Evolutionary conservation across 2,888 invertebrate genomes (phyloP), one percentile per base, ranked within the genome.

Genomic region (Lasioglossum villosulum): DNA sequence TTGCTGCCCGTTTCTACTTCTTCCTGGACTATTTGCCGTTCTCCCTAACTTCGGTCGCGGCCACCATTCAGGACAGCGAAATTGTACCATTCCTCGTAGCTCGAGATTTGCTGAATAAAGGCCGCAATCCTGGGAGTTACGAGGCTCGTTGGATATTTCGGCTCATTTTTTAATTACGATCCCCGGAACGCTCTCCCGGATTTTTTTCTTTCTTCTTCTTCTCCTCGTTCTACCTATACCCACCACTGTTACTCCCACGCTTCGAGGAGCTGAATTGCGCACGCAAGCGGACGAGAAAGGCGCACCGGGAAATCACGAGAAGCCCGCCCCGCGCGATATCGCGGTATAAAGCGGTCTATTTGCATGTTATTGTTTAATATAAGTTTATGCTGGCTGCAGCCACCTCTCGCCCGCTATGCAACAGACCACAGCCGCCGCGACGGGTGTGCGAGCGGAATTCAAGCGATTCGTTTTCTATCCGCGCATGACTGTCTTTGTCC

Each of bases 281-380:
- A 30, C 52, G 48, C 34, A 2, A n/a, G 14, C 19, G 42, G 30
- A 78, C 52, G 34, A 16, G 37, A n/a, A 73, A 71, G 56, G 52
- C 30, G 68, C 42, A 19, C 34, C n/a, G 48, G 75, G 63, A 76
- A 70, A 80, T 85, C 83, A 68, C 68, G 52, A 52, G 52, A 39
- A 56, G 4, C 56, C n/a, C 8, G 23, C 6, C 27, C 39, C n/a
- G 37, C 45, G 42, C 52, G 75, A 52, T 42, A 74, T 80, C 72
- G 42, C 81, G 88, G 82, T 84, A 91, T 91, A 89, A 90, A 91
- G 85, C 90, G 81, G 91, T 91, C 89, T 91, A 93, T 93, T 93
- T 93, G 93, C 93, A 93, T 93, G 93, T 94, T 93, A 94, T 93
- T 93, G 92, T 93, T 93, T 93, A 93, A 94, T 93, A 93, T 93